A percentile compares a stretch with the other conserved stretches of the same genome.
These are phyloP conservation scores for Chrysogorgia sp. DNA, from an alignment of 92 coral and sea anemone species.

Conservation along the genomic window DNA sequence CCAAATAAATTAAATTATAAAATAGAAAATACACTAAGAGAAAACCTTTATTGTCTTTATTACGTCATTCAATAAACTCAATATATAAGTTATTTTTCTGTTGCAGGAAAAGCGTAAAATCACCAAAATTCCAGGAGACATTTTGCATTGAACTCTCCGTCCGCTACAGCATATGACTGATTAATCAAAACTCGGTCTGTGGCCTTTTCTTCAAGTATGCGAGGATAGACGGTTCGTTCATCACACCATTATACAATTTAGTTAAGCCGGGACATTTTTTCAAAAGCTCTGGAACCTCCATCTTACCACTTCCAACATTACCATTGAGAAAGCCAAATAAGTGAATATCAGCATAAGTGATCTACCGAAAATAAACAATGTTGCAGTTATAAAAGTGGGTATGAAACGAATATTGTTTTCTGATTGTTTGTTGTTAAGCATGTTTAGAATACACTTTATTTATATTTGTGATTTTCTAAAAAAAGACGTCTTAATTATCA, in stretches of 20 bases:
- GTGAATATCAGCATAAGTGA: constrained; percentile 68
- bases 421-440: too few relatives aligned
- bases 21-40: too few relatives aligned
- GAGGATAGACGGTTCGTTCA: constrained; percentile 55
- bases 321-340: constrained; percentile 62
- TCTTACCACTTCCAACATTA: constrained; percentile 38
- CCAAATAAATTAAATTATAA: too few relatives aligned
- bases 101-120: too few relatives aligned
- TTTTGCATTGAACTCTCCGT: too few relatives aligned
- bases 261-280: constrained; percentile 46
- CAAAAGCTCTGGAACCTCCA: constrained; percentile 54
- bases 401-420: background rate
- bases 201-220: constrained; percentile 62
- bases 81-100: too few relatives aligned
- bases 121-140: too few relatives aligned
- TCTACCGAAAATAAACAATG: constrained; percentile 30
- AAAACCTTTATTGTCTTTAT: too few relatives aligned
- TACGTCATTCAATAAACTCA: too few relatives aligned
- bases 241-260: constrained; percentile 57
- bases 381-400: background rate
- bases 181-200: constrained; percentile 1
- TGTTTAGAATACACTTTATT: too few relatives aligned
- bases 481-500: too few relatives aligned
- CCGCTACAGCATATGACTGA: background rate
- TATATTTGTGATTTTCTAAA: background rate